Evolutionary conservation across 2,113 vertebrate genomes (phyloP).

Genomic region (Onychorhynchus coronatus): DNA sequence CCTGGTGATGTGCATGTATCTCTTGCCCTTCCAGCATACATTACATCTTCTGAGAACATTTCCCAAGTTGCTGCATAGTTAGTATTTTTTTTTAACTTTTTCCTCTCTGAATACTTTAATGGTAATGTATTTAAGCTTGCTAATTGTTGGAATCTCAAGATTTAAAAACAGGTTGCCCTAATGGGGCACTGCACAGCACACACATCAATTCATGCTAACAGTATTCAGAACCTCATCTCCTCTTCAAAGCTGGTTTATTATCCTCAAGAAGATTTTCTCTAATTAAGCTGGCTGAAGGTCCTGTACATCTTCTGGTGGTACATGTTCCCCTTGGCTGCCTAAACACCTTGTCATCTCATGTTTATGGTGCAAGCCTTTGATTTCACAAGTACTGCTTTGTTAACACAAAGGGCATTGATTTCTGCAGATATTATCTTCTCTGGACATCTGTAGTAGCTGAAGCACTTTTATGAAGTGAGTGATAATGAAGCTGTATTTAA

Average conservation of each 20-base stretch:
- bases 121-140: not conserved
- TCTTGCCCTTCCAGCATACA: not conserved
- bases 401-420: not conserved
- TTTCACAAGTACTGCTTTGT: not conserved
- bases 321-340: not conserved
- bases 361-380: not conserved
- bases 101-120: not conserved
- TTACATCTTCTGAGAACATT: not conserved
- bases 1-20: not conserved
- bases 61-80: not conserved
- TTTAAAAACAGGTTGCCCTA: slow-evolving; percentile 41
- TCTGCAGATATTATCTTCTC: not conserved
- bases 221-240: not conserved
- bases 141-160: slow-evolving; percentile 41
- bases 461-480: not conserved
- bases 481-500: not conserved
- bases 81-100: not conserved
- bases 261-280: not conserved
- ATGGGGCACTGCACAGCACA: not conserved
- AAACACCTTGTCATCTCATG: not conserved
- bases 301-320: not conserved
- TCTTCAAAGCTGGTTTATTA: slow-evolving; percentile 2
- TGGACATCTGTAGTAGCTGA: not conserved
- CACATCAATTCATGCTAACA: slow-evolving; percentile 2
- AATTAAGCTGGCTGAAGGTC: not conserved